phyloP scores from a whole-genome alignment of 1,140 invertebrate species.

The Drosophila quadrilineata region DNA sequence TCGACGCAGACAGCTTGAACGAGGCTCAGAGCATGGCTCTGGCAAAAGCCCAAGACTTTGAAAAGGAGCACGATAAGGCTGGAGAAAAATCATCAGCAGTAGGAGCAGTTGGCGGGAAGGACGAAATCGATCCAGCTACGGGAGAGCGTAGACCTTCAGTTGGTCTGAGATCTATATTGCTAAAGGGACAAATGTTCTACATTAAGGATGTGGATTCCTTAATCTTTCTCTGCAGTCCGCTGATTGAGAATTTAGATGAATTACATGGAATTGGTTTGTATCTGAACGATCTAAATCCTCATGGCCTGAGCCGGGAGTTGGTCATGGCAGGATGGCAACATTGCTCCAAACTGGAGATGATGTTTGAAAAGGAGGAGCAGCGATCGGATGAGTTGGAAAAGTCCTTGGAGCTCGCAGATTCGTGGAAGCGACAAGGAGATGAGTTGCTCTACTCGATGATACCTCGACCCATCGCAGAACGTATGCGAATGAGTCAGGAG shows the following conservation, averaged over 20 bases:
- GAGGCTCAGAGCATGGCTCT: constrained; percentile 65
- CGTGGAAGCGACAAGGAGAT: constrained; percentile 93
- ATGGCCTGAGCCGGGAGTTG: constrained; percentile 92
- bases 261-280: constrained; percentile 89
- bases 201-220: constrained; percentile 89
- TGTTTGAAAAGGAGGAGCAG: constrained; percentile 91
- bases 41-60: constrained; percentile 51
- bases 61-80: constrained; percentile 49
- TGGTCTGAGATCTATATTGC: constrained; percentile 86
- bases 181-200: constrained; percentile 92
- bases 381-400: constrained; percentile 88
- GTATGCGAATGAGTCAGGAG: constrained; percentile 85
- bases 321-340: constrained; percentile 94
- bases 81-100: constrained; percentile 20
- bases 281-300: constrained; percentile 92
- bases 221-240: constrained; percentile 92
- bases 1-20: constrained; percentile 53
- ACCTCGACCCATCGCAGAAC: constrained; percentile 87
- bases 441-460: constrained; percentile 96
- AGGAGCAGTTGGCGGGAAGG: too few species aligned
- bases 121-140: constrained; percentile 48
- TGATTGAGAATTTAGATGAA: constrained; percentile 93
- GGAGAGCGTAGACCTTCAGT: constrained; percentile 86
- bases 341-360: constrained; percentile 90
- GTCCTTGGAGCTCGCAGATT: constrained; percentile 87